A percentile compares a stretch with the other conserved stretches of the same genome.
Evolutionary conservation across 2,797 vertebrate genomes (phyloP).

Genomic region (Heterohyrax brucei): DNA sequence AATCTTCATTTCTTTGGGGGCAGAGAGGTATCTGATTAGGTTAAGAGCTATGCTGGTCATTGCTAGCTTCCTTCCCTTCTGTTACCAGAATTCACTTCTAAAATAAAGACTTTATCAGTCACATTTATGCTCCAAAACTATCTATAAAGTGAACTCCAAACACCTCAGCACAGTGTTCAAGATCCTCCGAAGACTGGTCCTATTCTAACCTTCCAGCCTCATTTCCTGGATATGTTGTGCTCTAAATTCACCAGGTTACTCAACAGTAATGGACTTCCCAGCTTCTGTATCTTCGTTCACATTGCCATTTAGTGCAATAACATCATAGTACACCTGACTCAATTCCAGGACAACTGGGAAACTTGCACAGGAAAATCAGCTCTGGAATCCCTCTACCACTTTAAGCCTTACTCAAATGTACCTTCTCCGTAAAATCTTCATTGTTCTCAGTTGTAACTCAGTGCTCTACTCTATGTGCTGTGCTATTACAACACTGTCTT

Average conservation of each 20-base stretch:
- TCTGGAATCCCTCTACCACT: background rate
- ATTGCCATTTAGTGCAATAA: background rate
- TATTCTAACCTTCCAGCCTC: background rate
- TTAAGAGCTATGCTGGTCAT: background rate
- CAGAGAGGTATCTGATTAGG: background rate
- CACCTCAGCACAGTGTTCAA: background rate
- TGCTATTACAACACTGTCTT: background rate
- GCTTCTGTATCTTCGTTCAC: background rate
- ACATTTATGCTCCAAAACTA: background rate
- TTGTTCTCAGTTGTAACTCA: background rate
- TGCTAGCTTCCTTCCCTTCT: background rate
- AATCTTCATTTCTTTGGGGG: background rate
- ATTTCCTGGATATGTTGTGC: background rate
- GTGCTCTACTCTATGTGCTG: background rate
- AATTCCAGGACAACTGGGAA: slow-evolving; percentile 19
- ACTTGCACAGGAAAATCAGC: background rate
- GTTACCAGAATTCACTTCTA: background rate
- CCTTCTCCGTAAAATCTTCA: background rate
- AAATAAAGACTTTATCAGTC: slow-evolving; percentile 9
- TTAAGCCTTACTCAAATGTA: background rate
- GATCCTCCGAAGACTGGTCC: background rate
- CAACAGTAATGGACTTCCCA: background rate
- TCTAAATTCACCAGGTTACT: background rate
- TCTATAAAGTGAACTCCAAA: background rate
- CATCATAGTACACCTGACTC: background rate